Evolutionary conservation across 1,140 invertebrate species (phyloP), one percentile per base, ranked within the genome.

Genomic region (Musca vetustissima): DNA sequence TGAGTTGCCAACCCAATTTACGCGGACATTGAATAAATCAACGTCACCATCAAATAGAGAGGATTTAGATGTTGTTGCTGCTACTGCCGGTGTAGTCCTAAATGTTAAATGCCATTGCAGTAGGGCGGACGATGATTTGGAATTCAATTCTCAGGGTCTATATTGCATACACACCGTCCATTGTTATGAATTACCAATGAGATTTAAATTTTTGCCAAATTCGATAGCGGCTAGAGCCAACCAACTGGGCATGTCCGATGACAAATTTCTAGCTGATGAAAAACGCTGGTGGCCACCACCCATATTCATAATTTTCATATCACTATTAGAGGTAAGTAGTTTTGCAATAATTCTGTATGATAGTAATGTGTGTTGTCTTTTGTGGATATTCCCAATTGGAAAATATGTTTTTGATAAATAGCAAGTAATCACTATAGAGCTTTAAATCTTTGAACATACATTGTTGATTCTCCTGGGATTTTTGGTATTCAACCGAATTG

Each of bases 201-300:
- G 24, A 14, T 61, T 61, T 2, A 8, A 14, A 61, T 43, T 61
- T n/a, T 36, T 61, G 57, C 57, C 57, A 61, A 61, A 24, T 43
- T 28, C 36, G 57, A 61, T 61, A 11, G 36, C 36, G 36, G 1
- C 6, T 64, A 64, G 36, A 52, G 48, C 24, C 67, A 64, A 57
- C 22, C 36, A 24, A 25, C n/a, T 19, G 64, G 48, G 32, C 17
- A 52, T 32, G 32, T 14, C 9, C 4, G 36, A 61, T 61, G 57
- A 69, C 74, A 93, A 93, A 78, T 93, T 93, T 81, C 93, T 93
- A 76, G 91, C 92, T 15, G 92, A 94, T 83, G 88, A 92, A 78
- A 94, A 94, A 84, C 91, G 88, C 55, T 95, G 93, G 81, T 92
- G 91, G 74, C 93, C 93, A 53, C 94, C 94, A 19, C 94, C 94